phyloP scores from a whole-genome alignment of 2,797 vertebrate species.

The Setipinna tenuifilis region DNA sequence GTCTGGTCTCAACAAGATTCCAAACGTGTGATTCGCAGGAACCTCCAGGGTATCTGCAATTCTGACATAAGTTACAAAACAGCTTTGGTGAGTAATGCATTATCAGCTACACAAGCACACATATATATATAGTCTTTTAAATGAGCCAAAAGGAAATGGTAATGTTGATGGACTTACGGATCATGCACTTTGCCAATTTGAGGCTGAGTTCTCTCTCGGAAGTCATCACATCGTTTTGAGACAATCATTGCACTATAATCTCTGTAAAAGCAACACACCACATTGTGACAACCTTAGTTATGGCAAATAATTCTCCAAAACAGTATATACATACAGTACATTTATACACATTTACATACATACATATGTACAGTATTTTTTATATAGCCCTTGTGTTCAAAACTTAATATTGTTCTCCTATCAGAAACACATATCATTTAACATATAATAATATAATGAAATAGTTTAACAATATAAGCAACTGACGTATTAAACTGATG shows the following conservation, averaged over 20 bases:
- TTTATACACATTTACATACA: too few species aligned
- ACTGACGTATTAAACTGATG: too few species aligned
- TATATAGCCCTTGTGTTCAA: too few species aligned
- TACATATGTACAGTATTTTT: too few species aligned
- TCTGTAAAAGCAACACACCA: slow-evolving; percentile 62
- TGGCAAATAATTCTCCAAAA: neutral
- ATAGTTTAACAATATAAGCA: too few species aligned
- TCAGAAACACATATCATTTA: too few species aligned
- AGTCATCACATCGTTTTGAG: slow-evolving; percentile 76
- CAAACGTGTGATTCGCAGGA: slow-evolving; percentile 78
- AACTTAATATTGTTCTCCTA: too few species aligned
- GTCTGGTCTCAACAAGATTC: slow-evolving; percentile 61
- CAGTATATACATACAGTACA: neutral
- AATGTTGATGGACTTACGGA: slow-evolving; percentile 68
- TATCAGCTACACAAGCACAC: neutral
- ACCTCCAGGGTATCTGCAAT: slow-evolving; percentile 73
- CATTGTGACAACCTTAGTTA: neutral
- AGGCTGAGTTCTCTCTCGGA: slow-evolving; percentile 75
- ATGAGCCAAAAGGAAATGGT: neutral
- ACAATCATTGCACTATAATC: slow-evolving; percentile 73
- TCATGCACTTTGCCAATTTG: slow-evolving; percentile 73
- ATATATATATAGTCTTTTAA: neutral
- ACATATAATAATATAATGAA: too few species aligned
- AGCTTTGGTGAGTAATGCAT: neutral
- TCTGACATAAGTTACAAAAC: slow-evolving; percentile 59